A percentile compares a stretch with the other conserved stretches of the same genome.
These are phyloP conservation scores for Coptotermes formosanus DNA, from an alignment of 1,140 invertebrate genomes.

Conservation along the genomic window DNA sequence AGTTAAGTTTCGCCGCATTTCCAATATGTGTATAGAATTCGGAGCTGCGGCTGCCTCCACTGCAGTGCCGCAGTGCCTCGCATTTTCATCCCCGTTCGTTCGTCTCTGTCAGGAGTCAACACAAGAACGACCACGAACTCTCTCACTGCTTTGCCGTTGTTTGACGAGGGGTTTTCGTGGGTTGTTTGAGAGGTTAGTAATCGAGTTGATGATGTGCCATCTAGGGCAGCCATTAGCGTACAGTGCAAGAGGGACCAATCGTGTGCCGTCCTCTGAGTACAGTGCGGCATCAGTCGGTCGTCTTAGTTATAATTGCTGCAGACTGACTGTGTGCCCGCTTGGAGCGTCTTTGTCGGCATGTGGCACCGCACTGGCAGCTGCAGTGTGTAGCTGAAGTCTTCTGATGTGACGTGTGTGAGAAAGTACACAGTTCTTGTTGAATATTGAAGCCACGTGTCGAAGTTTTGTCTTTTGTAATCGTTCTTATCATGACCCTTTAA, in stretches of 20 bases:
- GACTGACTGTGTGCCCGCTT: not conserved
- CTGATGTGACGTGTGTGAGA: not conserved
- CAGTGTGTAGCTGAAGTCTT: not conserved
- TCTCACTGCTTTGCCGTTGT: slow-evolving; percentile 11
- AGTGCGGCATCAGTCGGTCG: not conserved
- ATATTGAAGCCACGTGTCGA: too few species aligned
- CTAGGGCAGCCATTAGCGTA: slow-evolving; percentile 28
- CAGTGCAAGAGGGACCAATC: slow-evolving; percentile 24
- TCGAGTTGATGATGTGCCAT: slow-evolving; percentile 31
- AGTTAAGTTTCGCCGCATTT: too few species aligned
- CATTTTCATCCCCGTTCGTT: not conserved
- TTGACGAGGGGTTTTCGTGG: slow-evolving; percentile 19
- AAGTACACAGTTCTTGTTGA: too few species aligned
- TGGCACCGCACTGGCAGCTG: not conserved
- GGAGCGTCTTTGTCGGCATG: not conserved
- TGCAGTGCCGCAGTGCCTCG: not conserved
- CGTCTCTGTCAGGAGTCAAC: not conserved
- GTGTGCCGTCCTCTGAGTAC: slow-evolving; percentile 9
- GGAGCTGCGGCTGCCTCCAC: not conserved
- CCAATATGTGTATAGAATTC: too few species aligned
- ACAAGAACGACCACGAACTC: not conserved
- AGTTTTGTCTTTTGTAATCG: too few species aligned
- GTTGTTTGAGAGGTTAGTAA: slow-evolving; percentile 32
- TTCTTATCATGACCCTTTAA: too few species aligned
- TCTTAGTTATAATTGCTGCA: slow-evolving; percentile 2